Evolutionary conservation across 2,888 invertebrate species (phyloP).

Genomic region (Lasiommata megera): DNA sequence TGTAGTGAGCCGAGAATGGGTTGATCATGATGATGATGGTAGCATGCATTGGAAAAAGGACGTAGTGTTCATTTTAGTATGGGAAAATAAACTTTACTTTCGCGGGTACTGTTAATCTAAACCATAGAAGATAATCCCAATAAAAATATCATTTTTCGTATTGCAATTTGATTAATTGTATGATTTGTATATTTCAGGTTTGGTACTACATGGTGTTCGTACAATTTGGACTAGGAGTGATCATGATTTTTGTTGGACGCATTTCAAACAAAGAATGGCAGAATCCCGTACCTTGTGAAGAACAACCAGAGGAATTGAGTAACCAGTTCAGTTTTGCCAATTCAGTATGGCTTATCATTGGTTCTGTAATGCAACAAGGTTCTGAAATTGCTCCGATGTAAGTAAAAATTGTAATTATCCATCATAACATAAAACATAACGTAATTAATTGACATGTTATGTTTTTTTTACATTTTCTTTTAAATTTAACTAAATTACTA

Average conservation of each 20-base stretch:
- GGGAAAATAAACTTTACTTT: no score
- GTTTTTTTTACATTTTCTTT: no score
- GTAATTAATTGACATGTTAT: no score
- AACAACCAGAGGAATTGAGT: constrained; percentile 89
- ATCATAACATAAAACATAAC: no score
- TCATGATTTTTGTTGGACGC: constrained; percentile 91
- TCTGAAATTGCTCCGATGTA: constrained; percentile 94
- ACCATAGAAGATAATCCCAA: no score
- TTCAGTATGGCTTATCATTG: constrained; percentile 94
- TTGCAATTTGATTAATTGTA: background rate
- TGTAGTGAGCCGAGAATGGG: no score
- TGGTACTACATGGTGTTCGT: constrained; percentile 93
- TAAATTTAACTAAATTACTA: no score
- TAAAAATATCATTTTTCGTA: no score
- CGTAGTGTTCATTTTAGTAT: no score
- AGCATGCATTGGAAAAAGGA: no score
- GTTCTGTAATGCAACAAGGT: constrained; percentile 93
- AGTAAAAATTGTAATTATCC: constrained; percentile 35
- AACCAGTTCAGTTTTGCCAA: constrained; percentile 93
- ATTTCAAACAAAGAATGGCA: constrained; percentile 94
- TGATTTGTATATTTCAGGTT: constrained; percentile 68
- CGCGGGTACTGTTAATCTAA: no score
- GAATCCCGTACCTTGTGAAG: constrained; percentile 92
- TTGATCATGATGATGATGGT: no score
- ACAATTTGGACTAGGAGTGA: constrained; percentile 88